These are phyloP conservation scores for Cyanoliseus patagonus DNA, from an alignment of 2,113 vertebrate species.

Conservation along the genomic window DNA sequence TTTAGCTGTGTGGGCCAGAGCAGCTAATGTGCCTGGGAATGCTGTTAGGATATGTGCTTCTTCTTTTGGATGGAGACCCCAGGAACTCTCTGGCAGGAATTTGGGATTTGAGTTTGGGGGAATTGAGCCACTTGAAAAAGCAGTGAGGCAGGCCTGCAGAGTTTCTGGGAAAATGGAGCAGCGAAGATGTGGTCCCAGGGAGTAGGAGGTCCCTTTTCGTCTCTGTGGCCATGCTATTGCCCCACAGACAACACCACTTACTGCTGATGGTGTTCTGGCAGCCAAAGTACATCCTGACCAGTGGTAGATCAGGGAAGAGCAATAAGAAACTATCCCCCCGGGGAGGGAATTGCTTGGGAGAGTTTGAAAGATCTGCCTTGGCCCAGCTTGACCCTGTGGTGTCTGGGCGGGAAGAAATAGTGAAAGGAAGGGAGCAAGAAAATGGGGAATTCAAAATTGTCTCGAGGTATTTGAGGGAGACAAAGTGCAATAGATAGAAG, in stretches of 20 bases:
- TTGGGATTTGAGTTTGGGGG: not conserved
- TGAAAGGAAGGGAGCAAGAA: not conserved
- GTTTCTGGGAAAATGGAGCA: not conserved
- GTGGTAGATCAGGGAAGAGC: not conserved
- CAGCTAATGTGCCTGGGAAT: conserved; percentile 59
- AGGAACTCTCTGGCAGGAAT: not conserved
- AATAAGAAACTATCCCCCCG: not conserved
- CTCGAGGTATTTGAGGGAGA: not conserved
- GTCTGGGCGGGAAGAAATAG: not conserved
- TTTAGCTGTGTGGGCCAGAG: not conserved
- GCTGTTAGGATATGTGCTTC: conserved; percentile 52
- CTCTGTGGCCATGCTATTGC: not conserved
- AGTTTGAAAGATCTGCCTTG: not conserved
- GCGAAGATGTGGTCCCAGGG: not conserved
- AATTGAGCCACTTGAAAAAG: not conserved
- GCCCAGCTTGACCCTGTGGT: not conserved
- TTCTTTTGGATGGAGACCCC: not conserved
- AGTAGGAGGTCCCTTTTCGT: not conserved
- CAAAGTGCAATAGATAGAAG: not conserved
- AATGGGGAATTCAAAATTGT: not conserved
- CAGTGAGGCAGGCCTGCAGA: not conserved
- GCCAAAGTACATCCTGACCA: not conserved
- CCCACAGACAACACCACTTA: not conserved
- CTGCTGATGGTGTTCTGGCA: not conserved
- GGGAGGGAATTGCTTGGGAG: not conserved